Evolutionary conservation across 2,797 vertebrate genomes (phyloP).

Genomic region (Sebastes cheni): DNA sequence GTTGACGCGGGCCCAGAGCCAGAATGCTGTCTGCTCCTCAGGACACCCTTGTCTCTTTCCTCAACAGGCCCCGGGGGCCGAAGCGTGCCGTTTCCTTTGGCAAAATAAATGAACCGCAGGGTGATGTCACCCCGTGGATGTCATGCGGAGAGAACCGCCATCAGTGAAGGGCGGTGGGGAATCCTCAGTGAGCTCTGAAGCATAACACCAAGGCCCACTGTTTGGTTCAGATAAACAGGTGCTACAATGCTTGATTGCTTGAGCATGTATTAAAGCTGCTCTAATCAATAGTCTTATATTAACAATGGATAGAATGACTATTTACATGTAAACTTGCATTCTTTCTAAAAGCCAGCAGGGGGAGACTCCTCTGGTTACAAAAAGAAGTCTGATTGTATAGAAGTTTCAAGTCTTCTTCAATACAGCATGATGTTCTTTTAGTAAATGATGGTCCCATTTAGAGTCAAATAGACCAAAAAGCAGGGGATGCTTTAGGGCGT

Average conservation of each 20-base stretch:
- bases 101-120: conserved; percentile 44
- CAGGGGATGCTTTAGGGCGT: no score
- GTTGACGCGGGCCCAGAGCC: conserved; percentile 73
- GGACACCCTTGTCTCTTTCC: conserved; percentile 60
- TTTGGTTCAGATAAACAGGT: neutral
- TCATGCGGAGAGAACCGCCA: neutral
- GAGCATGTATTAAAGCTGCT: neutral
- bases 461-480: no score
- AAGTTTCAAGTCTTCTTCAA: no score
- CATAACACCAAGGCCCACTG: neutral
- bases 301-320: neutral
- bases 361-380: no score
- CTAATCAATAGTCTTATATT: neutral
- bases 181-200: conserved; percentile 9
- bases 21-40: conserved; percentile 61
- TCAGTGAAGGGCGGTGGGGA: neutral
- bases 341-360: no score
- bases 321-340: no score
- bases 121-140: conserved; percentile 60
- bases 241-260: neutral
- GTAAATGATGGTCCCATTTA: no score
- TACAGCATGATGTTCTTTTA: no score
- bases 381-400: no score
- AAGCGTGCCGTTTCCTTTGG: conserved; percentile 65
- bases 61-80: conserved; percentile 43